These are phyloP conservation scores for Cyanoderma ruficeps DNA, from an alignment of 2,113 vertebrate species.

Conservation along the genomic window DNA sequence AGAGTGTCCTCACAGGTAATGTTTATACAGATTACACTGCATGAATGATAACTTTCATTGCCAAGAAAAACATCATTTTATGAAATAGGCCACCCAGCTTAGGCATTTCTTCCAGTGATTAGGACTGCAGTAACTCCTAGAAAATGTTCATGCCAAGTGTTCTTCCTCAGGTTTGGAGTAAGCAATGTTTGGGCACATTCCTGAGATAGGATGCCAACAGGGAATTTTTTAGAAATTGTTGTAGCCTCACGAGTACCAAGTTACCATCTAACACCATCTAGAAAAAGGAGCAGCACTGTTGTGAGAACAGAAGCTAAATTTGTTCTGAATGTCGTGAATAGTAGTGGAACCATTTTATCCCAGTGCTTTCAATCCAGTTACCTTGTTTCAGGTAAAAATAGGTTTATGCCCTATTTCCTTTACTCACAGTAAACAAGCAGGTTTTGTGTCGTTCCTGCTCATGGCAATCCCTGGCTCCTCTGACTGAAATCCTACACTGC, in stretches of 20 bases:
- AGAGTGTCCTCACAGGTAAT: conserved; percentile 93
- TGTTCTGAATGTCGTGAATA: neutral
- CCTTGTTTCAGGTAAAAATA: neutral
- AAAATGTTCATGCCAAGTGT: neutral
- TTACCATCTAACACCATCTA: neutral
- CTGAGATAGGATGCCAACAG: neutral
- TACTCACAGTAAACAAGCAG: neutral
- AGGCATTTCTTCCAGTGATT: neutral
- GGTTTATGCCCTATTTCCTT: neutral
- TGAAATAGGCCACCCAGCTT: neutral
- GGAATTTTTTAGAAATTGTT: neutral
- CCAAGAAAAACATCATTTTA: neutral
- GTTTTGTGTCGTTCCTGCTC: neutral
- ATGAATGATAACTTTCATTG: neutral
- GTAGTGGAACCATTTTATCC: neutral
- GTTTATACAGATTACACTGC: neutral
- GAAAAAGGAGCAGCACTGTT: neutral
- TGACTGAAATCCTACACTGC: neutral
- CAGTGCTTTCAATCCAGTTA: neutral
- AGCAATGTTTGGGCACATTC: neutral
- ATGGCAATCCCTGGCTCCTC: neutral
- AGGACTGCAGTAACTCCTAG: neutral
- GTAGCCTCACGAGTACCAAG: neutral
- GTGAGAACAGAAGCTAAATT: neutral
- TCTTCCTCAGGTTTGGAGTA: neutral